Evolutionary conservation across 2,797 vertebrate genomes (phyloP).

Genomic region (Oophaga sylvatica): DNA sequence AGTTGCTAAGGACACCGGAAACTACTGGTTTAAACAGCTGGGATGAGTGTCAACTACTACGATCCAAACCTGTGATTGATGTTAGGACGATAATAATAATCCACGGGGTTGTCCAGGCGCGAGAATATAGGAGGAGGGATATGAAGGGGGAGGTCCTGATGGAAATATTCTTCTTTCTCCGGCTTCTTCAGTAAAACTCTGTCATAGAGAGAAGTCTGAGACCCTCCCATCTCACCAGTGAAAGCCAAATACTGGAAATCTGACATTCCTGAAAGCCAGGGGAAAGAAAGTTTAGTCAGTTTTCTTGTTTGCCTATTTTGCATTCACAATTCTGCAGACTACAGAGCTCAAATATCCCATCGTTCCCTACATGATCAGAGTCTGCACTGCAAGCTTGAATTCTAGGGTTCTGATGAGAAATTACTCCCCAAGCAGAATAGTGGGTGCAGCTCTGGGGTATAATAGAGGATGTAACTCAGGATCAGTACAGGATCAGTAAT

Average conservation of each 20-base stretch:
- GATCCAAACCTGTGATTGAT: constrained; percentile 75
- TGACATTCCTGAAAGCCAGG: constrained; percentile 82
- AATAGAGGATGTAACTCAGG: neutral
- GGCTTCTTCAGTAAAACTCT: constrained; percentile 85
- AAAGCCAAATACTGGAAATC: constrained; percentile 94
- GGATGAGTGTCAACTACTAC: too few species aligned
- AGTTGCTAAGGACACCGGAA: too few species aligned
- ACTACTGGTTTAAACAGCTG: too few species aligned
- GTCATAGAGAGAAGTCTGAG: constrained; percentile 84
- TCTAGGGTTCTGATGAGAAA: too few species aligned
- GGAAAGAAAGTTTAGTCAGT: neutral
- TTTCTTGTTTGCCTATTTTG: too few species aligned
- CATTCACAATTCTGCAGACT: neutral
- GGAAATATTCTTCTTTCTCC: constrained; percentile 88
- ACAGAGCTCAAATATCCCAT: neutral
- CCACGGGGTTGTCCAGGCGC: constrained; percentile 86
- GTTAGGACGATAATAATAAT: constrained; percentile 92
- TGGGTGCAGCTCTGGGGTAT: neutral
- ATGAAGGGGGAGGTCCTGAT: constrained; percentile 82
- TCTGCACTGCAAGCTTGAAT: too few species aligned
- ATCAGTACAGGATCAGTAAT: too few species aligned
- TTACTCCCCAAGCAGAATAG: neutral
- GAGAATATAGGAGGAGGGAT: constrained; percentile 95
- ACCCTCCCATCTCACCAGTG: constrained; percentile 74
- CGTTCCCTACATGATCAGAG: too few species aligned